Evolutionary conservation across 2,888 invertebrate species (phyloP).

Genomic region (Agrilus mali): DNA sequence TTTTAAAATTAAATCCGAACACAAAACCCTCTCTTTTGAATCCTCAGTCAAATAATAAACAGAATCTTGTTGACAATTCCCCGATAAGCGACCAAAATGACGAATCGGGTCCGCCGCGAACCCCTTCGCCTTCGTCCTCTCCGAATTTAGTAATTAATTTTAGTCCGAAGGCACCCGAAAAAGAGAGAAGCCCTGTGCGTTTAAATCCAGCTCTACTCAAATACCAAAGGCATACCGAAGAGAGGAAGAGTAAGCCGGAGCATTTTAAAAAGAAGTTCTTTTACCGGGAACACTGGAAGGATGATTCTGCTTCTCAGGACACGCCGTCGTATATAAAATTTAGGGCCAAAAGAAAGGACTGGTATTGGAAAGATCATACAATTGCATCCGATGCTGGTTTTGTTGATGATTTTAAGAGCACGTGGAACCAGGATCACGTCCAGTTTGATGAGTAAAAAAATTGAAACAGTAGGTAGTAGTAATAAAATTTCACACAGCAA

Average conservation of each 20-base stretch:
- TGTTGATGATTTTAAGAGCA: conserved; percentile 7
- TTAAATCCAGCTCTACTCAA: conserved; percentile 41
- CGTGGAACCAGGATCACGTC: conserved; percentile 16
- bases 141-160: conserved; percentile 31
- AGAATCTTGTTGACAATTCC: conserved; percentile 39
- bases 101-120: conserved; percentile 40
- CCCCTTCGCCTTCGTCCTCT: conserved; percentile 43
- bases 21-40: conserved; percentile 29
- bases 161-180: conserved; percentile 23
- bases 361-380: conserved; percentile 47
- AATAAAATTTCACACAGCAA: conserved; percentile 24
- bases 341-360: conserved; percentile 60
- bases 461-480: conserved; percentile 21
- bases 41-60: conserved; percentile 32
- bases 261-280: conserved; percentile 77
- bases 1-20: conserved; percentile 28
- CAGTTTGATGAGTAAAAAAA: conserved; percentile 27
- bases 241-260: conserved; percentile 35
- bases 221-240: conserved; percentile 43
- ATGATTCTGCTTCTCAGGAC: conserved; percentile 35
- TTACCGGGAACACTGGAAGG: conserved; percentile 56
- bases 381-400: conserved; percentile 7
- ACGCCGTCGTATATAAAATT: conserved; percentile 34
- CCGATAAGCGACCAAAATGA: conserved; percentile 32
- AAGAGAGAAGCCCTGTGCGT: conserved; percentile 30